A percentile compares a stretch with the other conserved stretches of the same genome.
Evolutionary conservation across 2,888 invertebrate genomes (phyloP).

Genomic region (Neoaliturus tenellus): DNA sequence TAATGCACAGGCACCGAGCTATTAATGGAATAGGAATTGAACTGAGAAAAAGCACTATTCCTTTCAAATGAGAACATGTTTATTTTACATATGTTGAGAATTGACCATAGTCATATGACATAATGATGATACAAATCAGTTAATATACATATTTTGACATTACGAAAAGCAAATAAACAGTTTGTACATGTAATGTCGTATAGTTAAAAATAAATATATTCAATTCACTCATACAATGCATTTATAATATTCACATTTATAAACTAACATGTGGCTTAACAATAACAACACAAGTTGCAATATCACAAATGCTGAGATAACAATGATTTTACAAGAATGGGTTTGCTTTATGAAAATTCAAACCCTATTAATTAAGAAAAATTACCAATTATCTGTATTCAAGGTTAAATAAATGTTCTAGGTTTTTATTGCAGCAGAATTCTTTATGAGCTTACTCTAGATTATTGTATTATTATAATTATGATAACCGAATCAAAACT

Average conservation of each 20-base stretch:
- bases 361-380: too few species aligned
- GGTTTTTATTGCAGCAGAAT: too few species aligned
- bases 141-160: neutral
- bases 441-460: too few species aligned
- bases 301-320: constrained; percentile 30
- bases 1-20: too few species aligned
- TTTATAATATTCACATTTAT: neutral
- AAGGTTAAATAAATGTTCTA: too few species aligned
- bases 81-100: constrained; percentile 15
- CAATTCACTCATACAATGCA: neutral
- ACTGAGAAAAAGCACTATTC: too few species aligned
- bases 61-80: constrained; percentile 2
- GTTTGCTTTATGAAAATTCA: constrained; percentile 33
- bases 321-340: constrained; percentile 11
- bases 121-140: constrained; percentile 11
- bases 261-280: constrained; percentile 29
- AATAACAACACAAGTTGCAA: constrained; percentile 33
- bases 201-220: constrained; percentile 19
- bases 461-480: too few species aligned
- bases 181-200: constrained; percentile 3
- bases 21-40: too few species aligned
- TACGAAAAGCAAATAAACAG: constrained; percentile 13
- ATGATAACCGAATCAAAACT: too few species aligned
- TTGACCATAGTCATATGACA: neutral
- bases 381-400: too few species aligned